Base-by-base conservation (phyloP, 1,140 invertebrate genomes). In the Pseudomyrmex pallidus region DNA sequence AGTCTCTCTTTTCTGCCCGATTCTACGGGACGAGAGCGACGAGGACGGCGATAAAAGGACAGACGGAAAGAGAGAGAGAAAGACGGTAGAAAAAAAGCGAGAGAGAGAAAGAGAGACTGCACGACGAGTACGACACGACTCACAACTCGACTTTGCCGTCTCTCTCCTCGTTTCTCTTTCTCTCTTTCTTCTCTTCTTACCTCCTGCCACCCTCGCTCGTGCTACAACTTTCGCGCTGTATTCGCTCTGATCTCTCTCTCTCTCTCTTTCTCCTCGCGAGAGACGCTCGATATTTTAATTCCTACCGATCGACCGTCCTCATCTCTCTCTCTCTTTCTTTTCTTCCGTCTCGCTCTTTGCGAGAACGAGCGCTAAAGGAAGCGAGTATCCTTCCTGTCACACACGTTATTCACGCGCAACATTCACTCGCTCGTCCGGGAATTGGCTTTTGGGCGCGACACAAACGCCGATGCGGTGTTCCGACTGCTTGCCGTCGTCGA, bases 221-320 rank as follows among this genome's bases (percentile, higher is more conserved):
- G 2, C 46, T 50, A 44, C 48, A 17, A 25, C 56, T 76, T 20
- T 56, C 74, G 35, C 57, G 50, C 63, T 68, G 74, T 62, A 67
- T 35, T 77, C 82, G 64, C 57, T 87, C 64, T 57, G 35, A 64
- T 61, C 64, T 85, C 35, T 13, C 54, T 9, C 25, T 74, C 20
- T 85, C 84, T 35, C 5, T 35, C 5, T 35, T 5, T 35, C 25
- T n/a, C n/a, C 25, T 35, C 5, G 35, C 35, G 35, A 35, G 62
- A 86, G 68, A 85, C 84, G 85, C 84, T 86, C 85, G 84, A 82
- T 86, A 85, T 86, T 86, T 86, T 86, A 86, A 86, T 86, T 85
- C 85, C 76, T 85, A 66, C 67, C 76, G 85, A 85, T 86, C 85
- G 76, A 74, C 74, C 83, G 48, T 44, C 44, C 17, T 35, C 35